Evolutionary conservation across 2,113 vertebrate genomes (phyloP).

Genomic region (Acrocephalus arundinaceus): DNA sequence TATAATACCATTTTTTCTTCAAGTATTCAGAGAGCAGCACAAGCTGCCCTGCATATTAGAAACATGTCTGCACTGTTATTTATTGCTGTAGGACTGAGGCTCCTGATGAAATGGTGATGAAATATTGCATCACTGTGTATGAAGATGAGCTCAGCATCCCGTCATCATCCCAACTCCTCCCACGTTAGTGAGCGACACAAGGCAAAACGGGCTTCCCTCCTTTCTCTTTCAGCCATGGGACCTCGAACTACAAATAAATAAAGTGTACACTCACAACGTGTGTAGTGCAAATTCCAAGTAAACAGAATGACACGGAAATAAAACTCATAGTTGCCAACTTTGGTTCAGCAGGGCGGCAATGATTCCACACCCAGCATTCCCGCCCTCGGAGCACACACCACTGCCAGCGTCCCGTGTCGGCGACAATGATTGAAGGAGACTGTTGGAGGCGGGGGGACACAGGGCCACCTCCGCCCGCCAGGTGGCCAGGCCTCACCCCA

Average conservation of each 20-base stretch:
- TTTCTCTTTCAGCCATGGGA: conserved; percentile 56
- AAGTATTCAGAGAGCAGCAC: conserved; percentile 78
- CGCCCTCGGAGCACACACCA: not conserved
- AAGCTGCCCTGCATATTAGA: conserved; percentile 61
- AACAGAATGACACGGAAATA: conserved; percentile 76
- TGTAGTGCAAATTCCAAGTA: conserved; percentile 77
- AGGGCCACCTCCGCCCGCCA: not conserved
- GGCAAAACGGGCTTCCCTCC: not conserved
- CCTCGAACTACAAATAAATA: conserved; percentile 76
- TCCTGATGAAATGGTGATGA: conserved; percentile 78
- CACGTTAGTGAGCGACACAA: conserved; percentile 60
- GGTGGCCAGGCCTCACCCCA: not conserved
- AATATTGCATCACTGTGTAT: conserved; percentile 70
- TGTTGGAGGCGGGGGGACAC: not conserved
- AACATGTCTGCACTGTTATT: conserved; percentile 65
- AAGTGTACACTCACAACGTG: conserved; percentile 70
- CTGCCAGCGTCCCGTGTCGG: not conserved
- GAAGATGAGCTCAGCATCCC: conserved; percentile 71
- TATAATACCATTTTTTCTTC: conserved; percentile 77
- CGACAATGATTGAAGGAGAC: conserved; percentile 36
- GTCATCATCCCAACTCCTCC: conserved; percentile 58
- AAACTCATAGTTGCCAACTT: conserved; percentile 53
- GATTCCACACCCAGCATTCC: not conserved
- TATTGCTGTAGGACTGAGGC: conserved; percentile 72
- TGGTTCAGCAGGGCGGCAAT: not conserved